Base-by-base conservation (phyloP, 2,797 vertebrate species). In the Sandelia bainsii region DNA sequence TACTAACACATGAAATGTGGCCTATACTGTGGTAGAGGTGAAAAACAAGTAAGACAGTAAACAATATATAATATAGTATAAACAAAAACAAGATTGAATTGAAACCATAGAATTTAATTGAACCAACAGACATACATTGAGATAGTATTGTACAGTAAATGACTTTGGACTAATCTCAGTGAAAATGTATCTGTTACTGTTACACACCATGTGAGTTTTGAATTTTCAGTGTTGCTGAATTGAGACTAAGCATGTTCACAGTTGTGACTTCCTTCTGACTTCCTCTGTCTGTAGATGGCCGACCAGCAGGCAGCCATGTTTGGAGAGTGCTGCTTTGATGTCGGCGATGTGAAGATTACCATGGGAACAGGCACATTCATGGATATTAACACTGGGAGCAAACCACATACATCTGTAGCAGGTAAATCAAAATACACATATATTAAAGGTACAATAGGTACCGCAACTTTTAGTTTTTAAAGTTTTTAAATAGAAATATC, bases 221-320 rank as follows among this genome's bases (percentile, higher is more conserved):
- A 4, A 32, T 8, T 32, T 32, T 32, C 7, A 40, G 13, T 40
- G 39, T 40, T 40, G 39, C 39, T 40, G 11, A 40, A 3, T 40
- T 40, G 39, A 40, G 13, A 40, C 39, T 34, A 34, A 7, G 39
- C 12, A 8, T 58, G 14, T 62, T 14, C 17, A 8, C 13, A 17
- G 17, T 5, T 42, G 8, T 22, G 19, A 20, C 34, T n/a, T 71
- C 68, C 0, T 1, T 53, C 19, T 22, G 17, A 8, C 13, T 27
- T 34, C 8, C 20, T 61, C 23, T 74, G 1, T 75, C 40, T 32
- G 6, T 81, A 99, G 98, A 96, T 97, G 39, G 98, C 97, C 0
- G 98, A 99, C 90, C 98, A 99, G 85, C 98, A 99, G 89, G 95
- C 98, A 3, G 98, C 97, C 51, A 96, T 98, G 97, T 99, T 99